These are phyloP conservation scores for Triplophysa siluroides DNA, from an alignment of 2,113 vertebrate species.

Conservation along the genomic window DNA sequence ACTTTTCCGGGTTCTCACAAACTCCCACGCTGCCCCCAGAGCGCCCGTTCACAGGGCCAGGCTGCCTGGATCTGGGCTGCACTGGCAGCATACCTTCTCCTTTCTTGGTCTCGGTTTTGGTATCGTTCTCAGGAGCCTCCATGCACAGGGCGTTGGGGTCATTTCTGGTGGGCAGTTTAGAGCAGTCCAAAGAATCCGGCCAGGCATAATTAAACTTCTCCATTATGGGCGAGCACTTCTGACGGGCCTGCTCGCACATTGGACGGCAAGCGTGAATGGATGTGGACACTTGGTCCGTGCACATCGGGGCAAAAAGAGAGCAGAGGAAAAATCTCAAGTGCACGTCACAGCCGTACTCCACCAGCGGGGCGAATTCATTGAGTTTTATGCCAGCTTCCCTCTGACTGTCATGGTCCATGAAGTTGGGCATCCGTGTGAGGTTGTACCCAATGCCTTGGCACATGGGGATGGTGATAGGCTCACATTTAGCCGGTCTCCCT, in stretches of 20 bases:
- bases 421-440: slow-evolving; percentile 96
- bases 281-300: slow-evolving; percentile 94
- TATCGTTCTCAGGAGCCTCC: slow-evolving; percentile 95
- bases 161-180: slow-evolving; percentile 88
- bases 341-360: slow-evolving; percentile 93
- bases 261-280: slow-evolving; percentile 96
- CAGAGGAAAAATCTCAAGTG: slow-evolving; percentile 98
- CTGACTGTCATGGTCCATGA: slow-evolving; percentile 92
- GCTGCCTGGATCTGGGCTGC: slow-evolving; percentile 78
- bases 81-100: slow-evolving; percentile 87
- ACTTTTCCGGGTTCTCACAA: slow-evolving; percentile 92
- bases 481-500: slow-evolving; percentile 87
- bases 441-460: slow-evolving; percentile 98
- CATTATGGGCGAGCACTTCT: slow-evolving; percentile 94
- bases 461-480: slow-evolving; percentile 93
- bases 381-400: slow-evolving; percentile 90
- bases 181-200: slow-evolving; percentile 94
- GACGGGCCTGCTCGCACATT: slow-evolving; percentile 97
- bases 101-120: slow-evolving; percentile 76
- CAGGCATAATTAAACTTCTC: slow-evolving; percentile 94
- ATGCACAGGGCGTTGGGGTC: slow-evolving; percentile 97
- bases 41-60: slow-evolving; percentile 63
- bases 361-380: slow-evolving; percentile 91
- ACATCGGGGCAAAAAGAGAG: slow-evolving; percentile 98
- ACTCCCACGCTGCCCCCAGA: slow-evolving; percentile 66